Base-by-base conservation (phyloP, 2,797 vertebrate species). In the Spinibarbus caldwelli region DNA sequence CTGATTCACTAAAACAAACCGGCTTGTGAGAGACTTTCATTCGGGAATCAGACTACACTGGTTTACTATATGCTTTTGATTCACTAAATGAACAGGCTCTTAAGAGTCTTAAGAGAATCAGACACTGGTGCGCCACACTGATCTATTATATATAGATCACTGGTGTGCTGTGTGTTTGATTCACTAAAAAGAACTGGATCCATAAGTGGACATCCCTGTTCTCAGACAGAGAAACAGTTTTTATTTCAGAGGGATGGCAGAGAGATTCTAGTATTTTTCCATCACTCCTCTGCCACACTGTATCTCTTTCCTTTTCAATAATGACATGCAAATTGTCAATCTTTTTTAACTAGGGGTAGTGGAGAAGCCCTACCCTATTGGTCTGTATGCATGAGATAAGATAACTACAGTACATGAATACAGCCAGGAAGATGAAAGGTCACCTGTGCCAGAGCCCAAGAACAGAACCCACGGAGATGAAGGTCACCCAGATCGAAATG, bases 351-450 rank as follows among this genome's bases (percentile, higher is more conserved):
- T 89, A 90, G 90, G 89, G 89, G 87, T 71, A 36, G 91, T 64
- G 31, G 85, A 41, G 73, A 73, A 72, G 38, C 88, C 84, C 70
- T 57, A 75, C 85, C 88, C 89, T 94, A 93, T 94, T 92, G 79
- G 91, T 88, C 86, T 57, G 85, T 83, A 77, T 54, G 85, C 87
- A 89, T 87, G 78, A 93, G 92, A 94, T 94, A 94, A 93, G 91
- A 77, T 89, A 82, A 90, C 64, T 41, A 85, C 80, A 59, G 52
- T 43, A 41, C 21, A 72, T 76, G 84, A 90, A 90, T 90, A 88
- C 89, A 86, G 89, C 78, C 86, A 87, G 90, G 86, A 89, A 89
- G 66, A 84, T 86, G 73, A 94, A 94, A 95, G 93, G 94, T 94
- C 92, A 86, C 29, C 66, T 3, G 31, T 85, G 82, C 87, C 88